phyloP scores from a whole-genome alignment of 1,140 invertebrate genomes.

The Drosophila insularis region DNA sequence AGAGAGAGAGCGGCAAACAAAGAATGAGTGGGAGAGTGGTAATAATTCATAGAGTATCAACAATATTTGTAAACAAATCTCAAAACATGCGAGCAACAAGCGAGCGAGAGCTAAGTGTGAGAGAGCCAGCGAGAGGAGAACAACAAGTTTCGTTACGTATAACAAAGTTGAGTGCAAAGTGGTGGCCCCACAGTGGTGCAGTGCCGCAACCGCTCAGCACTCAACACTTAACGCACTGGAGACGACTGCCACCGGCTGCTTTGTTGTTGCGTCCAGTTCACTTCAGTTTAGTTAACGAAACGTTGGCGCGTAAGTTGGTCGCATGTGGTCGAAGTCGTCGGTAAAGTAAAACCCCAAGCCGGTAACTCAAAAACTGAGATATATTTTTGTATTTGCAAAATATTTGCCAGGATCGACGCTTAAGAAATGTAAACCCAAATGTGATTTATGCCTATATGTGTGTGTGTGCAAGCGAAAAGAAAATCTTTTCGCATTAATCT shows the following conservation, averaged over 20 bases:
- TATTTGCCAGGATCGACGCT: constrained; percentile 18
- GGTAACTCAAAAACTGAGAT: neutral
- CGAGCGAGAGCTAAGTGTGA: constrained; percentile 1
- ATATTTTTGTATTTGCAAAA: neutral
- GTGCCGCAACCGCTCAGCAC: neutral
- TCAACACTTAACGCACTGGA: constrained; percentile 30
- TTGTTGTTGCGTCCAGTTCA: constrained; percentile 60
- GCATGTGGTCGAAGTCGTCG: constrained; percentile 31
- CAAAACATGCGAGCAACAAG: constrained; percentile 25
- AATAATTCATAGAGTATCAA: neutral
- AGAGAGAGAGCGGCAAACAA: neutral
- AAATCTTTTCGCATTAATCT: neutral
- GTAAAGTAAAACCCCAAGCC: neutral
- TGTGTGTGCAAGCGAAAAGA: neutral
- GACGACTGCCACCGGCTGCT: constrained; percentile 30
- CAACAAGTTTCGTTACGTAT: constrained; percentile 57
- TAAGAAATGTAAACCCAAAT: neutral
- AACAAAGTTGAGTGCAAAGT: constrained; percentile 60
- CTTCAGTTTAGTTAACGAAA: constrained; percentile 44
- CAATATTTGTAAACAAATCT: constrained; percentile 10
- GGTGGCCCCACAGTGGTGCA: constrained; percentile 1
- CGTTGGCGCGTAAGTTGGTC: constrained; percentile 75
- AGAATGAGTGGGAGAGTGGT: neutral
- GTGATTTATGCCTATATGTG: neutral
- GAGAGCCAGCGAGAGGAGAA: constrained; percentile 28